Conservation (phyloP, 2,888 invertebrate species). For the Tenthredo notha region DNA sequence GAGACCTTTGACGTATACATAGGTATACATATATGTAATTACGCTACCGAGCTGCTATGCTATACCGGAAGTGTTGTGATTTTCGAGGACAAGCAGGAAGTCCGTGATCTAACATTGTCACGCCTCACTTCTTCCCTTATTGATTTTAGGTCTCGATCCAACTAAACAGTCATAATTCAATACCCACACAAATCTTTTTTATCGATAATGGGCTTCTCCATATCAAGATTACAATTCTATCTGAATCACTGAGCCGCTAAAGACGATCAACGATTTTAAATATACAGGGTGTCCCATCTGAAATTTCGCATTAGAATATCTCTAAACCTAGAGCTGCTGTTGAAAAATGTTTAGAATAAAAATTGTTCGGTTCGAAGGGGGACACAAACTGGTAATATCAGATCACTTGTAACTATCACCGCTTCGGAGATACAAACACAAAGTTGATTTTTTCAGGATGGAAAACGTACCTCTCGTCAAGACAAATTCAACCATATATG, state of each 20-base stretch:
- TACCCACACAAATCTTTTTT: not conserved
- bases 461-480: too few relatives aligned
- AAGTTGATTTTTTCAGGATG: too few relatives aligned
- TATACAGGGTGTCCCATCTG: too few relatives aligned
- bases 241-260: not conserved
- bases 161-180: not conserved
- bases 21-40: not conserved
- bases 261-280: not conserved
- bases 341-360: too few relatives aligned
- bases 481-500: too few relatives aligned
- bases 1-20: not conserved
- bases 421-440: too few relatives aligned
- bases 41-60: not conserved
- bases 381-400: too few relatives aligned
- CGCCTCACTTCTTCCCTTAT: conserved; percentile 11
- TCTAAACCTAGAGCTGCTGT: too few relatives aligned
- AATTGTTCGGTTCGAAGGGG: too few relatives aligned
- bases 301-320: too few relatives aligned
- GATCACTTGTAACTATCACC: too few relatives aligned
- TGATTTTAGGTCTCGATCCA: not conserved
- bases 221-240: not conserved
- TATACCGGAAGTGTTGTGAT: conserved; percentile 14
- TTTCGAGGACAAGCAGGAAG: conserved; percentile 33
- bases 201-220: too few relatives aligned
- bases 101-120: conserved; percentile 1